Percentiles rank a stretch among this genome's conserved stretches.
phyloP scores from a whole-genome alignment of 2,888 invertebrate genomes.

The Phasia obesa region DNA sequence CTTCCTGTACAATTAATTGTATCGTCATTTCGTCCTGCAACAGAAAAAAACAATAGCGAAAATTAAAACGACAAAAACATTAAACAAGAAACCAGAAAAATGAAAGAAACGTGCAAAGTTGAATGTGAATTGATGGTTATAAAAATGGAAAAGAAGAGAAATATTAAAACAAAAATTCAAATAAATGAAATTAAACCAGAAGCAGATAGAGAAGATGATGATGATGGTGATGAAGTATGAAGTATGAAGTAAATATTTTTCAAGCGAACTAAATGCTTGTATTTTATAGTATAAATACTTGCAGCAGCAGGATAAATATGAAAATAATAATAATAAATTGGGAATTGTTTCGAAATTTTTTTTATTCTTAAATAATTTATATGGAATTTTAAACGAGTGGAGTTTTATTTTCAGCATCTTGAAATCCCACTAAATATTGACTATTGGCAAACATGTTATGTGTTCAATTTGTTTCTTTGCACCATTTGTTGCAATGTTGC shows the following conservation, averaged over 20 bases:
- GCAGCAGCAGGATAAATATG: not conserved
- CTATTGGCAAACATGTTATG: no score
- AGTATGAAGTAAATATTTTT: constrained; percentile 45
- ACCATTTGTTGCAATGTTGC: no score
- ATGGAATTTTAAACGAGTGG: no score
- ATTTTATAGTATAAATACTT: no score
- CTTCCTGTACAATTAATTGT: constrained; percentile 94
- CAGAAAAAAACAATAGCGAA: not conserved
- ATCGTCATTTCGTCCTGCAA: constrained; percentile 91
- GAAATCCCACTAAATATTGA: no score
- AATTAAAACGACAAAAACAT: constrained; percentile 25
- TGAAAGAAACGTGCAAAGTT: constrained; percentile 20
- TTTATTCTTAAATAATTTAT: no score
- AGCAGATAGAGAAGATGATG: constrained; percentile 18
- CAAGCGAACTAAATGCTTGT: constrained; percentile 16
- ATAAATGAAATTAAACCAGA: constrained; percentile 33
- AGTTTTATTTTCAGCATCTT: no score
- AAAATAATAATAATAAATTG: no score
- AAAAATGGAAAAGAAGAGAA: not conserved
- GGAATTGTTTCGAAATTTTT: no score
- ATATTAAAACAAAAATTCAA: not conserved
- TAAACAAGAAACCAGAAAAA: constrained; percentile 37
- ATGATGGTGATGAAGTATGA: no score
- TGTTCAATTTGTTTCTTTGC: no score
- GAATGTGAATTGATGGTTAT: constrained; percentile 27